phyloP scores from a whole-genome alignment of 2,888 invertebrate species.

The Cacoxenus indagator region DNA sequence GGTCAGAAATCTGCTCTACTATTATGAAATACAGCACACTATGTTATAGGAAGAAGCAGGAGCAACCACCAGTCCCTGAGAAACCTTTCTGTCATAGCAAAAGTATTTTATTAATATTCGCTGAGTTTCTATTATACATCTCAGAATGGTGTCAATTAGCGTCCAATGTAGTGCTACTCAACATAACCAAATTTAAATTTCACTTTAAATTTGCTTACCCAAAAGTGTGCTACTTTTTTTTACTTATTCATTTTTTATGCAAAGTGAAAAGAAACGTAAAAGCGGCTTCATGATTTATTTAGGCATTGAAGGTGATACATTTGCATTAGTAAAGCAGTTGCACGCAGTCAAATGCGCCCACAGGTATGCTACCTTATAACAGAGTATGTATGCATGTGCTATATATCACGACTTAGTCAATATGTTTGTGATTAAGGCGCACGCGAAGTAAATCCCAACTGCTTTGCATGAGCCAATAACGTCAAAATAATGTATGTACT shows the following conservation, averaged over 20 bases:
- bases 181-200: too few relatives aligned
- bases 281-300: neutral
- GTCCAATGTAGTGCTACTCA: too few relatives aligned
- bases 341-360: neutral
- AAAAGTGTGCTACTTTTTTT: too few relatives aligned
- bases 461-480: conserved; percentile 54
- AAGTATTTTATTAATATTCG: too few relatives aligned
- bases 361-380: neutral
- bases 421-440: conserved; percentile 44
- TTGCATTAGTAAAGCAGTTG: neutral
- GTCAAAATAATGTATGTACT: conserved; percentile 45
- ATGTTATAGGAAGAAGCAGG: too few relatives aligned
- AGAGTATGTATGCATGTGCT: neutral
- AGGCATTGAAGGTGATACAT: neutral
- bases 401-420: conserved; percentile 38
- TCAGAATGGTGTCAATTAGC: too few relatives aligned
- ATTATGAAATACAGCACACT: too few relatives aligned
- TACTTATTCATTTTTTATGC: neutral
- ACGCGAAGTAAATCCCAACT: conserved; percentile 34
- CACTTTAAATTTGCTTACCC: too few relatives aligned
- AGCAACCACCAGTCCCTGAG: too few relatives aligned
- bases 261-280: neutral
- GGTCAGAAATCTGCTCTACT: too few relatives aligned
- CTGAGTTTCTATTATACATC: too few relatives aligned
- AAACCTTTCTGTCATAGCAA: too few relatives aligned